Evolutionary conservation across 2,888 invertebrate genomes (phyloP).

Genomic region (Himalopsyche japonica): DNA sequence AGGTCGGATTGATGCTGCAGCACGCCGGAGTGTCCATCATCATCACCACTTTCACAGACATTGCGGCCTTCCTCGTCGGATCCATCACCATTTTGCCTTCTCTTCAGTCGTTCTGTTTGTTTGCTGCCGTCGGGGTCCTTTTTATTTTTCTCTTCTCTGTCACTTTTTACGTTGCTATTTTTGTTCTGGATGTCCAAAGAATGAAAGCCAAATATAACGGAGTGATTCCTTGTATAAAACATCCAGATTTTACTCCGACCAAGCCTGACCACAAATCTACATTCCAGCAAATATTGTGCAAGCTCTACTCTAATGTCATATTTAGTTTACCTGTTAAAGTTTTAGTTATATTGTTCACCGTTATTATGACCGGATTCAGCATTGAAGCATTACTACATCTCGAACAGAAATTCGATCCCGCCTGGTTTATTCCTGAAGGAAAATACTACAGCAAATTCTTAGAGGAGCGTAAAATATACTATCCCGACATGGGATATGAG

Average conservation of each 20-base stretch:
- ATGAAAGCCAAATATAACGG: conserved; percentile 68
- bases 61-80: conserved; percentile 78
- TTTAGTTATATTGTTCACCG: conserved; percentile 63
- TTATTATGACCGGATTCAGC: conserved; percentile 64
- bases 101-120: conserved; percentile 80
- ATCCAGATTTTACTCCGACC: conserved; percentile 60
- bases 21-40: conserved; percentile 85
- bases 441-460: conserved; percentile 69
- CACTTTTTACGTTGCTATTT: conserved; percentile 80
- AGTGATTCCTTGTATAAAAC: conserved; percentile 67
- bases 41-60: conserved; percentile 81
- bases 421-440: conserved; percentile 76
- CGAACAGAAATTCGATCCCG: conserved; percentile 78
- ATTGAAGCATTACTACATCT: conserved; percentile 65
- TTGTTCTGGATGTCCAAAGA: conserved; percentile 71
- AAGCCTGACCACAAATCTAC: conserved; percentile 59
- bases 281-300: conserved; percentile 62
- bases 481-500: conserved; percentile 66
- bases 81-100: conserved; percentile 80
- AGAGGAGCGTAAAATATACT: conserved; percentile 60
- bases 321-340: conserved; percentile 70
- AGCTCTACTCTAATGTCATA: conserved; percentile 66
- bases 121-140: conserved; percentile 76
- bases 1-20: conserved; percentile 71
- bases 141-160: conserved; percentile 75